These are phyloP conservation scores for Aramus guarauna DNA, from an alignment of 2,113 vertebrate genomes.

Conservation along the genomic window DNA sequence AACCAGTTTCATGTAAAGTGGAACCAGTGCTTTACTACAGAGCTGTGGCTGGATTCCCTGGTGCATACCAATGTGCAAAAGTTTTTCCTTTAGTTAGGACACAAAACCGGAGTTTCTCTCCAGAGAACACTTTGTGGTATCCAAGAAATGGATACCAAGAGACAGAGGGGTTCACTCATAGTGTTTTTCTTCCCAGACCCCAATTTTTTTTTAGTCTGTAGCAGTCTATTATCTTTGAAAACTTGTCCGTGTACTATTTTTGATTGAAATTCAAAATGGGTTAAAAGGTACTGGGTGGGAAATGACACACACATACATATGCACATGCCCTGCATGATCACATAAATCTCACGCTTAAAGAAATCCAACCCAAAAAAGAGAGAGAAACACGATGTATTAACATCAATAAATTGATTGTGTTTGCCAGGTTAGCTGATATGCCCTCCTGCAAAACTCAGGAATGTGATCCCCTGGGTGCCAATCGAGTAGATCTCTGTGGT, in stretches of 20 bases:
- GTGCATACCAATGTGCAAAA: accelerated
- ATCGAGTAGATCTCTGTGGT: neutral
- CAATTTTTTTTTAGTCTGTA: neutral
- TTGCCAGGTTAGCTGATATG: neutral
- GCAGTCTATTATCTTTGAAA: neutral
- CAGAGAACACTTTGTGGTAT: neutral
- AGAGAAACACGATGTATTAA: neutral
- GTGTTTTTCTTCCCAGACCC: neutral
- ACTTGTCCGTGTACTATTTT: neutral
- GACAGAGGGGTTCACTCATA: neutral
- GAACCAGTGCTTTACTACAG: neutral
- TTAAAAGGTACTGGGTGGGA: neutral
- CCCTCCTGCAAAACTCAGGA: neutral
- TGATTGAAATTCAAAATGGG: neutral
- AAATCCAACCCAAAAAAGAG: neutral
- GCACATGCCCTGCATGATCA: neutral
- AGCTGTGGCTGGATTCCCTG: neutral
- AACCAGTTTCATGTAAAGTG: neutral
- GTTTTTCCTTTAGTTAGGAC: neutral
- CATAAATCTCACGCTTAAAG: neutral
- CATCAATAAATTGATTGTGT: neutral
- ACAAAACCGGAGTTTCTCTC: neutral
- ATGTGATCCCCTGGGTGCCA: neutral
- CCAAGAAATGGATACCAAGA: neutral
- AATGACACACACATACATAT: neutral